These are phyloP conservation scores for Poeciliopsis gracilis DNA, from an alignment of 2,797 vertebrate genomes.

Conservation along the genomic window DNA sequence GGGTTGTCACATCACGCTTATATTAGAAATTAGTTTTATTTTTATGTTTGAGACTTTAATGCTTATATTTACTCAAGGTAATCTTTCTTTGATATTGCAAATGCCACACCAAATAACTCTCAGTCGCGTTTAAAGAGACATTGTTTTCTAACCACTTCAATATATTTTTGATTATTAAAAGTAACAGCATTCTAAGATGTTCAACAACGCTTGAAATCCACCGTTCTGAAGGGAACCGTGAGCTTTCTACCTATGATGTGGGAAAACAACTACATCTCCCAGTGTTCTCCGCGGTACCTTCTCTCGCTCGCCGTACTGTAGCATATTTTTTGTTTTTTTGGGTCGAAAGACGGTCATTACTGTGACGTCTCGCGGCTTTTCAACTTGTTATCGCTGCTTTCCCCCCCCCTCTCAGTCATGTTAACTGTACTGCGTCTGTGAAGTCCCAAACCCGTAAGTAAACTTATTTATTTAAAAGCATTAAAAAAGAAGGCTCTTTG, in stretches of 20 bases:
- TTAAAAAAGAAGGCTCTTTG: background rate
- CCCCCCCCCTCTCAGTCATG: background rate
- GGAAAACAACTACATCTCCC: constrained; percentile 56
- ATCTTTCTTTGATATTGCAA: background rate
- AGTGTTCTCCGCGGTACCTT: background rate
- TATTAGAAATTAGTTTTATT: background rate
- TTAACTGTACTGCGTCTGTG: background rate
- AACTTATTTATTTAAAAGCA: accelerated
- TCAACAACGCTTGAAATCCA: background rate
- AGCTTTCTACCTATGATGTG: background rate
- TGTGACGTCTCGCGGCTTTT: background rate
- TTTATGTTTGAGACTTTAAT: background rate
- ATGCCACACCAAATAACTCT: background rate
- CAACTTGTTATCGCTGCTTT: background rate
- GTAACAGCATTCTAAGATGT: background rate
- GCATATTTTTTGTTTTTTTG: background rate
- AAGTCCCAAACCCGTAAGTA: constrained; percentile 24
- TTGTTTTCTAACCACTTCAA: background rate
- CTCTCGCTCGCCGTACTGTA: background rate
- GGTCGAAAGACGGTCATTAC: background rate
- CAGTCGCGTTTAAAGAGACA: background rate
- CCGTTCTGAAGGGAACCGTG: background rate
- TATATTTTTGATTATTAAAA: background rate
- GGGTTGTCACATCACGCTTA: background rate
- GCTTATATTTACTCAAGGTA: background rate